phyloP scores from a whole-genome alignment of 2,113 vertebrate genomes.

The Bufo gargarizans region DNA sequence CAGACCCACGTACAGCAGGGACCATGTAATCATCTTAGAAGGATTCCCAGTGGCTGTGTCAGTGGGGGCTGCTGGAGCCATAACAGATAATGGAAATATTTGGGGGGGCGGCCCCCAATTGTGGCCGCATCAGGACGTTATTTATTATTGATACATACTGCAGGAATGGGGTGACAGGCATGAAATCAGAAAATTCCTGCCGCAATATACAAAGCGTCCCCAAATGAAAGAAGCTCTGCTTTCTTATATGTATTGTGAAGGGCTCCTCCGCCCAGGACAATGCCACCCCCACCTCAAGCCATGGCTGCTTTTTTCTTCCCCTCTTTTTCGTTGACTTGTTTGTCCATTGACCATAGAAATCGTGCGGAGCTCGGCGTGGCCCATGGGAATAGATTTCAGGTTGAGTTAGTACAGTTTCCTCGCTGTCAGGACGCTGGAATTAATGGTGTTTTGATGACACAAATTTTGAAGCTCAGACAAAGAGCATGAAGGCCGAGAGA shows the following conservation, averaged over 20 bases:
- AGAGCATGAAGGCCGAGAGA: conserved; percentile 83
- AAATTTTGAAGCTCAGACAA: conserved; percentile 88
- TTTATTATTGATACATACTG: conserved; percentile 80
- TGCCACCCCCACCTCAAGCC: conserved; percentile 54
- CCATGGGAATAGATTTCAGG: conserved; percentile 89
- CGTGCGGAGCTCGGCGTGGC: conserved; percentile 77
- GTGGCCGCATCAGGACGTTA: conserved; percentile 70
- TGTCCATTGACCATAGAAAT: conserved; percentile 84
- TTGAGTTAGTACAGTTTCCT: conserved; percentile 87
- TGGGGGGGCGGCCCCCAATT: conserved; percentile 67
- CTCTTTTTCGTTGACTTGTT: conserved; percentile 78
- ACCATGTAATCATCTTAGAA: conserved; percentile 54
- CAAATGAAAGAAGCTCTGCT: conserved; percentile 78
- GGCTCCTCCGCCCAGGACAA: conserved; percentile 69
- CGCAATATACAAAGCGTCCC: conserved; percentile 81
- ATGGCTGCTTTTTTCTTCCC: conserved; percentile 52
- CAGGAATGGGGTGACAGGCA: conserved; percentile 75
- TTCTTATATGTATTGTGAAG: conserved; percentile 83
- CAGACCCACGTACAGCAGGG: conserved; percentile 33
- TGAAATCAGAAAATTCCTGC: conserved; percentile 85
- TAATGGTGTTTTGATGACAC: conserved; percentile 94
- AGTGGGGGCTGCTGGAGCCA: conserved; percentile 47
- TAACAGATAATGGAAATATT: conserved; percentile 69
- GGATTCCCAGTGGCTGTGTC: conserved; percentile 32
- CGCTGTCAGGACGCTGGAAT: conserved; percentile 89